These are phyloP conservation scores for Microvelia longipes DNA, from an alignment of 1,140 invertebrate species.

Conservation along the genomic window DNA sequence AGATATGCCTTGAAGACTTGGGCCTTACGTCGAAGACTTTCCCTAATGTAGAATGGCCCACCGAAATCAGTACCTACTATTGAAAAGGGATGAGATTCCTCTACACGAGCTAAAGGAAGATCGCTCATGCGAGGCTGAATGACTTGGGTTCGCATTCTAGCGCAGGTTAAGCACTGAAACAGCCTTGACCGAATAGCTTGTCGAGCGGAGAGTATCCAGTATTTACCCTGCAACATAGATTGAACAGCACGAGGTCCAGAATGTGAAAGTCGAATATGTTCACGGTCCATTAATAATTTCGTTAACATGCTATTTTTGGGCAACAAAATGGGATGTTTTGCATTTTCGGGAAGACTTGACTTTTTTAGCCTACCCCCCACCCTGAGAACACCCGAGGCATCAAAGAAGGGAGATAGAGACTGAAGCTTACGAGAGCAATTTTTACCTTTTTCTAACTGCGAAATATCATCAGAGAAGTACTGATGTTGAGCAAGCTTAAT, in stretches of 20 bases:
- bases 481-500: neutral
- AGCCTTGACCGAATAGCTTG: neutral
- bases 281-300: constrained; percentile 18
- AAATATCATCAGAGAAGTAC: neutral
- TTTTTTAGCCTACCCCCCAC: constrained; percentile 27
- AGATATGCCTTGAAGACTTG: constrained; percentile 21
- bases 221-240: constrained; percentile 15
- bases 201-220: constrained; percentile 19
- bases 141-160: neutral
- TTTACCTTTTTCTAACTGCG: neutral
- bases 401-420: constrained; percentile 26
- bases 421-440: neutral
- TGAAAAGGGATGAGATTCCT: constrained; percentile 22
- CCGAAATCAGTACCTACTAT: constrained; percentile 27
- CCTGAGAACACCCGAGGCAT: constrained; percentile 27
- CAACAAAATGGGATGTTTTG: constrained; percentile 30
- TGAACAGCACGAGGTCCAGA: constrained; percentile 25
- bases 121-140: neutral
- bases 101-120: constrained; percentile 2
- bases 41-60: constrained; percentile 25
- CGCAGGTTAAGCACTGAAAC: neutral
- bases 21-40: constrained; percentile 8
- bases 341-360: constrained; percentile 21
- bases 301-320: constrained; percentile 18
- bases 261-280: constrained; percentile 24